phyloP scores from a whole-genome alignment of 2,797 vertebrate genomes.

The Etheostoma nigrum region DNA sequence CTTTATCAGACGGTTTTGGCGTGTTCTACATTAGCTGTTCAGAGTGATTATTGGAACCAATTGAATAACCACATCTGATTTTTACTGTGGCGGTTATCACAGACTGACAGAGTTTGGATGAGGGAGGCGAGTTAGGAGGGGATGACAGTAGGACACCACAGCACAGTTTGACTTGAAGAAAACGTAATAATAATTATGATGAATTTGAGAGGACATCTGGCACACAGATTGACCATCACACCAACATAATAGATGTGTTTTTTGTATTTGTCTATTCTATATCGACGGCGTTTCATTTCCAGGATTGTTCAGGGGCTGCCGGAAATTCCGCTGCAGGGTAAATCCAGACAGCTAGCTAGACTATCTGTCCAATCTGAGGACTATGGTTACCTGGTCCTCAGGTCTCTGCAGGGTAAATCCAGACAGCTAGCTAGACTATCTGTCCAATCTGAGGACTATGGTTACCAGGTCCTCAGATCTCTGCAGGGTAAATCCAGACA shows the following conservation, averaged over 20 bases:
- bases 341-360: no score
- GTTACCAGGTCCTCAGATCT: no score
- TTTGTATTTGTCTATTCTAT: neutral
- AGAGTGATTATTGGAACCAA: constrained; percentile 80
- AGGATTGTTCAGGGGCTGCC: no score
- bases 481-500: no score
- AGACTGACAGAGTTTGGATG: constrained; percentile 59
- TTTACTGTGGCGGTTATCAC: constrained; percentile 74
- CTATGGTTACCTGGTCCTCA: no score
- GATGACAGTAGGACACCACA: constrained; percentile 45
- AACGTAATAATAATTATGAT: neutral
- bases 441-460: no score
- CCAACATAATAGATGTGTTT: neutral
- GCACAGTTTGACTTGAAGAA: constrained; percentile 39
- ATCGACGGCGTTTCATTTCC: no score
- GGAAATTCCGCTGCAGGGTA: no score
- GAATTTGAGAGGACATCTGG: constrained; percentile 21
- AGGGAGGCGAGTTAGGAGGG: constrained; percentile 56
- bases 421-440: no score
- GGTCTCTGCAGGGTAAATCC: no score
- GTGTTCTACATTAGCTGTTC: constrained; percentile 76
- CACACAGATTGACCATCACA: neutral
- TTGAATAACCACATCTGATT: constrained; percentile 75
- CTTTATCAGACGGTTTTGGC: constrained; percentile 79
- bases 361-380: no score